phyloP scores from a whole-genome alignment of 2,888 invertebrate species.

The Frankliniella intonsa region DNA sequence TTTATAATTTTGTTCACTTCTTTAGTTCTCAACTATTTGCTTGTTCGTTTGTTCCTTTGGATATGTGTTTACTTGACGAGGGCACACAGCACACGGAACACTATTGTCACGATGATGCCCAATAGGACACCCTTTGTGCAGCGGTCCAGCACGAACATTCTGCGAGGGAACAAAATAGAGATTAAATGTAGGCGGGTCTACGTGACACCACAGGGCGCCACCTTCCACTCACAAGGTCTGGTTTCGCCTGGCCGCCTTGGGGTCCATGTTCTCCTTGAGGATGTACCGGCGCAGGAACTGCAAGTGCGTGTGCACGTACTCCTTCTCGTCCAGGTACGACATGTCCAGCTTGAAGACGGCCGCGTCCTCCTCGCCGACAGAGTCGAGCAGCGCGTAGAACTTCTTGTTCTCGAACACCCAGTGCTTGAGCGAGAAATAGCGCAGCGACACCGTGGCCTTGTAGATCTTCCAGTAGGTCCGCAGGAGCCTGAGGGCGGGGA shows the following conservation, averaged over 20 bases:
- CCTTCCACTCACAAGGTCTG: background rate
- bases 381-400: background rate
- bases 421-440: conserved; percentile 3
- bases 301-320: conserved; percentile 18
- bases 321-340: background rate
- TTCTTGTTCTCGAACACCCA: background rate
- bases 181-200: background rate
- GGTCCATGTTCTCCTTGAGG: conserved; percentile 15
- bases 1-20: too few relatives aligned
- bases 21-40: too few relatives aligned
- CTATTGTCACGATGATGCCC: background rate
- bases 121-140: background rate
- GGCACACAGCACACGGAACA: background rate
- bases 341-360: background rate
- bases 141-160: background rate
- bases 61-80: background rate
- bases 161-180: background rate
- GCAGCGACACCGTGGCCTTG: conserved; percentile 10
- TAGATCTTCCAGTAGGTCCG: conserved; percentile 18
- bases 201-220: background rate
- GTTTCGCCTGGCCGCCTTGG: background rate
- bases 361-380: background rate
- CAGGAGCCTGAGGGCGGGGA: background rate
- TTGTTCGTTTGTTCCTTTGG: too few relatives aligned
- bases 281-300: conserved; percentile 1